Base-by-base conservation (phyloP, 64 coral and sea anemone species). In the Trachythela sp. region DNA sequence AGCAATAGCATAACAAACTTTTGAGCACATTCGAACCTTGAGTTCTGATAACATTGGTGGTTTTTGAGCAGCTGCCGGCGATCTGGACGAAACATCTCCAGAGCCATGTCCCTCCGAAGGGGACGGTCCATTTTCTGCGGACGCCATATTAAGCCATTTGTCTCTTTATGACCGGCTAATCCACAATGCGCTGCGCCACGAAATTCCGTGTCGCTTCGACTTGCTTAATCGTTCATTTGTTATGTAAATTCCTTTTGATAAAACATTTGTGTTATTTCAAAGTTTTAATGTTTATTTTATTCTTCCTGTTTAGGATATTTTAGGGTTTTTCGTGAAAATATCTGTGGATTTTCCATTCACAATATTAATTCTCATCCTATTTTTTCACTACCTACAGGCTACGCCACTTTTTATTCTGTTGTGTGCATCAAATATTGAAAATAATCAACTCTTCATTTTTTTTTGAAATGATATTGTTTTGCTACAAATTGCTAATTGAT, bases 41-140 rank as follows among this genome's bases (percentile, higher is more conserved):
- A 80, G 37, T 37, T 80, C 75, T 30, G 31, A 39, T 39, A 80
- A 39, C 75, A 80, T 37, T 80, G 75, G 75, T 39, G 75, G 75
- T 80, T 80, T 80, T 20, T 80, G 75, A 17, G 75, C 75, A 80
- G 75, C 75, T 80, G 75, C 75, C 31, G 75, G 75, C 33, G 75
- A 80, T 18, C 75, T 80, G 15, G 75, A 80, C 33, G 75, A 80
- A 39, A 37, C 75, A 37, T 35, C 75, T 39, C 33, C 37, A 39
- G 75, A 10, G 33, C 33, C 15, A 80, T 35, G 33, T 39, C 31
- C 75, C 33, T 35, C 75, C 33, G 75, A 80, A 80, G 75, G 37
- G 37, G 75, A 80, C 31, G 75, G 75, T 17, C 75, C 75, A 80
- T 80, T 80, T 80, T 30, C 75, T 39, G 75, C 33, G 75, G 75